These are phyloP conservation scores for Hydrotaea cyrtoneurina DNA, from an alignment of 2,888 invertebrate species.

Conservation along the genomic window DNA sequence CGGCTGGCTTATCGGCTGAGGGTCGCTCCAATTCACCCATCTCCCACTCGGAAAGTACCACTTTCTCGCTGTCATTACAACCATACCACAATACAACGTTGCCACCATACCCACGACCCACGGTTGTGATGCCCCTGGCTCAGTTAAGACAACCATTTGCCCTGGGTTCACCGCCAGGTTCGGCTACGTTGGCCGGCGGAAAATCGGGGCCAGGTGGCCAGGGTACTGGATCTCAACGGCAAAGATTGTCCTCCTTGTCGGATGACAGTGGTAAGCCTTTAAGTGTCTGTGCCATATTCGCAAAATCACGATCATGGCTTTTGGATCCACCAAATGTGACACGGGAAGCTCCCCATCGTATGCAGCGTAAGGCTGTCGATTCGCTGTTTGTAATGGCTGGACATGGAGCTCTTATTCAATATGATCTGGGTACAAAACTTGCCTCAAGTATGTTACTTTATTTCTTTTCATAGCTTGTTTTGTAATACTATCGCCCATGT, in stretches of 20 bases:
- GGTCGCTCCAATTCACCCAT: slow-evolving; percentile 88
- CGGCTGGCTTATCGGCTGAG: slow-evolving; percentile 91
- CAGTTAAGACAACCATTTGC: slow-evolving; percentile 89
- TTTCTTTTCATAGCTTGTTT: background rate
- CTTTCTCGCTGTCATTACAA: slow-evolving; percentile 81
- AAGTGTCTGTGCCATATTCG: slow-evolving; percentile 90
- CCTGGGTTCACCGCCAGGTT: slow-evolving; percentile 77
- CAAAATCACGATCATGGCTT: slow-evolving; percentile 88
- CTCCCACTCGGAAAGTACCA: slow-evolving; percentile 80
- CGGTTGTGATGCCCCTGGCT: slow-evolving; percentile 89
- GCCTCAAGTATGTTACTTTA: slow-evolving; percentile 77
- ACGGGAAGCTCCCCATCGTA: slow-evolving; percentile 79
- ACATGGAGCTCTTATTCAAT: slow-evolving; percentile 92
- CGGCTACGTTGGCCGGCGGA: slow-evolving; percentile 69
- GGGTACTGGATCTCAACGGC: slow-evolving; percentile 82
- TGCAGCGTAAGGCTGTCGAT: slow-evolving; percentile 85
- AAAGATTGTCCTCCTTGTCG: slow-evolving; percentile 87
- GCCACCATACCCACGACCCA: slow-evolving; percentile 94
- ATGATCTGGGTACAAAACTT: slow-evolving; percentile 91
- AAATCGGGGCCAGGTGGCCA: slow-evolving; percentile 59
- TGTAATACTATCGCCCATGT: too few species aligned
- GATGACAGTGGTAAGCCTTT: slow-evolving; percentile 87
- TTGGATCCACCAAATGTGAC: slow-evolving; percentile 81
- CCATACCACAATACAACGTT: slow-evolving; percentile 93
- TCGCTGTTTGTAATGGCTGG: slow-evolving; percentile 95